Evolutionary conservation across 2,888 invertebrate genomes (phyloP), one percentile per base, ranked within the genome.

Genomic region (Atrina japonica): DNA sequence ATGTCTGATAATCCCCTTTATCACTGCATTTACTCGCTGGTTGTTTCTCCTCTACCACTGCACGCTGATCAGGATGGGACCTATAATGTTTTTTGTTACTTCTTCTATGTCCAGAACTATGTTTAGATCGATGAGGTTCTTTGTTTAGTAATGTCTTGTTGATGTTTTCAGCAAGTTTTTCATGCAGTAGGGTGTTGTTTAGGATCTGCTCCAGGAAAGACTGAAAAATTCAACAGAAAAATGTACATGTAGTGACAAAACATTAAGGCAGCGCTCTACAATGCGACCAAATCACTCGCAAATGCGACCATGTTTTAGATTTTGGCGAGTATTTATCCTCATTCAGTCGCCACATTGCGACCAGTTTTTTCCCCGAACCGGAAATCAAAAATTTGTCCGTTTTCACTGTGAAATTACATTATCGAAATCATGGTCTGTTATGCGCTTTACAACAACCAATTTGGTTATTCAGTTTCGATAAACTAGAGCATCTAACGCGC

Each of bases 161-260:
- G 73, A 83, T 84, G 29, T 81, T 83, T 61, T 83, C 83, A 23
- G 84, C 84, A 25, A 85, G 66, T 53, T 75, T 79, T 58, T 83
- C 77, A 56, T 78, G 82, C 11, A 85, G 75, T 16, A 73, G 64
- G 16, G 76, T 75, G 56, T 83, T 78, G 35, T 76, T 75, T 23
- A 85, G 63, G 6, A 85, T 71, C 52, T 81, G 76, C 55, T 81
- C 77, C 59, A 83, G 67, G 16, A 81, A 66, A 68, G 75, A 65
- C 75, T 79, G 72, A 14, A 66, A 67, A 60, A 27, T n/a, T 27
- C 49, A 47, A 1, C 3, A 43, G 3, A 30, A 49, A 16, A 53
- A 40, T 9, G 6, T 61, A 23, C 23, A 1, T 30, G 1, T 7
- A 35, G 35, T 35, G 11, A n/a, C n/a, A n/a, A n/a, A n/a, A n/a